Conservation (phyloP, 2,888 invertebrate species). For the Odontocolon sp. region DNA sequence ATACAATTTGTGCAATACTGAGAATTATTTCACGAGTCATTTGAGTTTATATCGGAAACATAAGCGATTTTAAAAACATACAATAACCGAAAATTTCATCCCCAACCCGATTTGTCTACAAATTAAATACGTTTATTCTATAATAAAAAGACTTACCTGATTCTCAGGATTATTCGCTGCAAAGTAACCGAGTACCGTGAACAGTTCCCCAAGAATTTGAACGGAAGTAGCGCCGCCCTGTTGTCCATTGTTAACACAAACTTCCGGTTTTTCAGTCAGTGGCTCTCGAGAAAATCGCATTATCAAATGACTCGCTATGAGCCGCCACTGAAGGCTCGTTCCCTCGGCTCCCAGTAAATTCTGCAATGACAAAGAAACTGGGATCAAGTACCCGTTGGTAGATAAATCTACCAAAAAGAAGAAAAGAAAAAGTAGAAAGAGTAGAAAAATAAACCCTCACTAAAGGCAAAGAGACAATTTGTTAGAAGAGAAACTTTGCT, state of each 20-base stretch:
- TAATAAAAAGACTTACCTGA: constrained; percentile 83
- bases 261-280: constrained; percentile 62
- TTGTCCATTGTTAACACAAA: constrained; percentile 56
- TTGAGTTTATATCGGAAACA: too few relatives aligned
- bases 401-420: neutral
- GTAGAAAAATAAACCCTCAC: constrained; percentile 75
- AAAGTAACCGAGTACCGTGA: constrained; percentile 91
- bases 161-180: constrained; percentile 90
- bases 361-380: constrained; percentile 80
- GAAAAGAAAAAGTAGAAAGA: neutral
- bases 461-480: constrained; percentile 57
- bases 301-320: constrained; percentile 91
- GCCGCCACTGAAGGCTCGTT: constrained; percentile 92
- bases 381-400: neutral
- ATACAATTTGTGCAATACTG: too few relatives aligned
- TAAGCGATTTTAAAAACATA: too few relatives aligned
- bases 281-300: constrained; percentile 85
- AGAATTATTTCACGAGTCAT: too few relatives aligned
- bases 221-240: constrained; percentile 82
- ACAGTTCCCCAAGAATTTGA: constrained; percentile 89
- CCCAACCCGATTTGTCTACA: too few relatives aligned
- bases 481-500: constrained; percentile 49
- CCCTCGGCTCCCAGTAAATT: constrained; percentile 91
- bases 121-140: neutral
- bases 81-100: too few relatives aligned